A percentile compares a stretch with the other conserved stretches of the same genome.
phyloP scores from a whole-genome alignment of 2,113 vertebrate genomes.

The Pollimyrus isidori region DNA sequence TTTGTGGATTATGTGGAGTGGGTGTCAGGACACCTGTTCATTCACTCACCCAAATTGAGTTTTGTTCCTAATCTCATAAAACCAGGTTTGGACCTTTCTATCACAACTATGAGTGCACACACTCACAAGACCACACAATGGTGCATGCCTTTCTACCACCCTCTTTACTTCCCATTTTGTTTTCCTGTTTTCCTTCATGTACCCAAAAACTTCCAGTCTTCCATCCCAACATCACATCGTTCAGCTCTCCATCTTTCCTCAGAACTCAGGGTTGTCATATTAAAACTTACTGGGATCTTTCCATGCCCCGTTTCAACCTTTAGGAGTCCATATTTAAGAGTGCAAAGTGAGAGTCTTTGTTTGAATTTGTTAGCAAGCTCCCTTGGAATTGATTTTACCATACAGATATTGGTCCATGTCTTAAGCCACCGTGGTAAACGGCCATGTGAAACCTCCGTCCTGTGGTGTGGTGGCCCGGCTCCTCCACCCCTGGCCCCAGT shows the following conservation, averaged over 20 bases:
- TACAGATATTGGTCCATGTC: too few species aligned
- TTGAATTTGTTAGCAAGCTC: background rate
- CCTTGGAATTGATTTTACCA: background rate
- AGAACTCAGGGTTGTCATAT: background rate
- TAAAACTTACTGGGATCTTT: background rate
- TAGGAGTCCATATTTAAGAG: background rate
- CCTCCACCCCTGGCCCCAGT: background rate
- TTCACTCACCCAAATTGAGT: background rate
- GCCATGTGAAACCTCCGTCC: background rate
- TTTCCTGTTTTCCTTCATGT: background rate
- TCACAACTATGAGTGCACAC: background rate
- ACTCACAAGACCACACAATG: background rate
- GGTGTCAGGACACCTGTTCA: background rate
- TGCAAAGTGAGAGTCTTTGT: background rate
- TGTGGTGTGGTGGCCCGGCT: too few species aligned
- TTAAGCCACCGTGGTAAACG: background rate
- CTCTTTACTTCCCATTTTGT: background rate
- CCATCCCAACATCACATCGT: background rate
- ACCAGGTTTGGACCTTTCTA: background rate
- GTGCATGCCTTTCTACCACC: background rate
- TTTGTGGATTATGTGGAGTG: background rate
- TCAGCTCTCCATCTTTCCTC: background rate
- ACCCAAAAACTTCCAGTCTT: background rate
- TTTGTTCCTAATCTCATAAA: background rate
- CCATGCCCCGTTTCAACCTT: background rate